Evolutionary conservation across 2,888 invertebrate genomes (phyloP).

Genomic region (Acanthococcus lagerstroemiae): DNA sequence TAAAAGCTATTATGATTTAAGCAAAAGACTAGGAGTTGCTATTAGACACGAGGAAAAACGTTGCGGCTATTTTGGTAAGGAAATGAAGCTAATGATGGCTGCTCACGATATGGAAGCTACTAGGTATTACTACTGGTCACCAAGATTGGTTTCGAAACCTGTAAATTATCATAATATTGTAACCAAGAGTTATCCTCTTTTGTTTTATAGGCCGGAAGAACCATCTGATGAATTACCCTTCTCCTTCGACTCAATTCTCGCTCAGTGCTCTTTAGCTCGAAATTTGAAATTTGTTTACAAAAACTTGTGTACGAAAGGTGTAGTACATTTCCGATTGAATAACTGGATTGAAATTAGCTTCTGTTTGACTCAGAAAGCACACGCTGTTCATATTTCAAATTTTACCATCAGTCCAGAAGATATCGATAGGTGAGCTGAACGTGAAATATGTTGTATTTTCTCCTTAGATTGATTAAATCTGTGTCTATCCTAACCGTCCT

Average conservation of each 20-base stretch:
- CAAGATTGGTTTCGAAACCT: background rate
- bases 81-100: conserved; percentile 75
- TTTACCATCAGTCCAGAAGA: conserved; percentile 76
- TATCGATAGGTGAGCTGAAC: conserved; percentile 59
- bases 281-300: conserved; percentile 74
- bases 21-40: conserved; percentile 75
- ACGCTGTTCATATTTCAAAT: conserved; percentile 70
- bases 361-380: conserved; percentile 90
- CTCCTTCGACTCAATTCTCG: conserved; percentile 56
- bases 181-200: no score
- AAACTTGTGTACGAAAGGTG: conserved; percentile 59
- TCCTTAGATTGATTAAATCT: no score
- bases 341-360: conserved; percentile 80
- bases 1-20: conserved; percentile 87
- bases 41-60: conserved; percentile 83
- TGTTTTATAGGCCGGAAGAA: background rate
- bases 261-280: conserved; percentile 69
- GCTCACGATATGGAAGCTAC: conserved; percentile 52
- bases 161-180: no score
- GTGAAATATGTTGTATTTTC: no score
- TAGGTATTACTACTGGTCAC: conserved; percentile 39
- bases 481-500: no score
- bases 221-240: background rate
- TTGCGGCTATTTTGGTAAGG: conserved; percentile 75
- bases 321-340: conserved; percentile 69